A percentile compares a stretch with the other conserved stretches of the same genome.
Evolutionary conservation across 1,140 invertebrate species (phyloP).

Genomic region (Bombus huntii): DNA sequence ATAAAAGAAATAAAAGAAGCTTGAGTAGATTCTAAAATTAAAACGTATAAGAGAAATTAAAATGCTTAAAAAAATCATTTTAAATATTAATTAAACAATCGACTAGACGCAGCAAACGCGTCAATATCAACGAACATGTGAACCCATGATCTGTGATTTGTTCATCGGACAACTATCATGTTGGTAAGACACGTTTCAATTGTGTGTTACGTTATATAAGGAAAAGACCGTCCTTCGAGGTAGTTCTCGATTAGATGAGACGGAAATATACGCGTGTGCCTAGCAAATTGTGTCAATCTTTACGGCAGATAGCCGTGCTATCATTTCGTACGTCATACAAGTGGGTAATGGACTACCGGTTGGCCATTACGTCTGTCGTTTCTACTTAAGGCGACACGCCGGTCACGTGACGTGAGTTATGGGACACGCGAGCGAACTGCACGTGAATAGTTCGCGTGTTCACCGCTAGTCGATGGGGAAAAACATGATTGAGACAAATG

Average conservation of each 20-base stretch:
- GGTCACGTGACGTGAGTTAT: conserved; percentile 37
- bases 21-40: too few species aligned
- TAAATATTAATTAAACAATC: background rate
- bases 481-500: background rate
- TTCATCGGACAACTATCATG: background rate
- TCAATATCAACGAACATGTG: background rate
- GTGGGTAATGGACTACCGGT: conserved; percentile 41
- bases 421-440: conserved; percentile 10
- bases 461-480: background rate
- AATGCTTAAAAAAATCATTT: too few species aligned
- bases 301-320: conserved; percentile 36
- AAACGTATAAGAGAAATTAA: too few species aligned
- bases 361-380: conserved; percentile 41
- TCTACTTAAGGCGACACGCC: conserved; percentile 44
- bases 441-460: background rate
- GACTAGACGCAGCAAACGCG: background rate
- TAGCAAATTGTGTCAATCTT: conserved; percentile 45
- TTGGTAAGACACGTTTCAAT: background rate
- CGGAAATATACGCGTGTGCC: conserved; percentile 8
- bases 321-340: conserved; percentile 45
- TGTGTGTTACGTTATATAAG: background rate
- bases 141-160: background rate
- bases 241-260: background rate
- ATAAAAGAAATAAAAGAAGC: too few species aligned
- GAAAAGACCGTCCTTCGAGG: conserved; percentile 34